phyloP scores from a whole-genome alignment of 30 jellyfish, hydroid and myxozoan genomes.

The Hydra vulgaris region DNA sequence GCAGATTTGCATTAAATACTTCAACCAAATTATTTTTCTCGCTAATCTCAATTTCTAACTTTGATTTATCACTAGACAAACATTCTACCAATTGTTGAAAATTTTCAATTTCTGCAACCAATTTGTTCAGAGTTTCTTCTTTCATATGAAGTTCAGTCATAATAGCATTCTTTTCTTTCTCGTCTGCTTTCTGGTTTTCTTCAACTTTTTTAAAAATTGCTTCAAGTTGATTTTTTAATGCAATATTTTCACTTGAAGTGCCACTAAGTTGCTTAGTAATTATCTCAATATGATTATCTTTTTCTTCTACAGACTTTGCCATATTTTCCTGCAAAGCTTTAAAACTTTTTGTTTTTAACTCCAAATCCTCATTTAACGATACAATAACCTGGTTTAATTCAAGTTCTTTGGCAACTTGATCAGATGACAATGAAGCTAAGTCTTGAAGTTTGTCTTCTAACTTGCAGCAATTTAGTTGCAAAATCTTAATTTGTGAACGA shows the following conservation, averaged over 20 bases:
- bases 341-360: conserved; percentile 6
- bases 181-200: not conserved
- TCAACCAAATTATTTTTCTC: conserved; percentile 17
- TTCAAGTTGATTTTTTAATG: not conserved
- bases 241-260: not conserved
- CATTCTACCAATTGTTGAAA: not conserved
- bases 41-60: not conserved
- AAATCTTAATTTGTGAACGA: not conserved
- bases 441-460: not conserved
- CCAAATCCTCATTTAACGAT: not conserved
- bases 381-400: conserved; percentile 1
- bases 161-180: not conserved
- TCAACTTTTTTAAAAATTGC: not conserved
- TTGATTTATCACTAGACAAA: not conserved
- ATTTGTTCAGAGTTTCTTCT: not conserved
- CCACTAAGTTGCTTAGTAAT: conserved; percentile 4
- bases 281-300: conserved; percentile 2
- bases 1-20: conserved; percentile 14
- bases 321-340: conserved; percentile 9
- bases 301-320: not conserved
- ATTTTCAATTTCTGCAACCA: not conserved
- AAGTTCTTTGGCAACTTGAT: not conserved
- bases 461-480: not conserved
- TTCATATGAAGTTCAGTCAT: not conserved
- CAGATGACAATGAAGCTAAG: not conserved